Conservation (phyloP, 2,797 vertebrate species). For the Pempheris klunzingeri region DNA sequence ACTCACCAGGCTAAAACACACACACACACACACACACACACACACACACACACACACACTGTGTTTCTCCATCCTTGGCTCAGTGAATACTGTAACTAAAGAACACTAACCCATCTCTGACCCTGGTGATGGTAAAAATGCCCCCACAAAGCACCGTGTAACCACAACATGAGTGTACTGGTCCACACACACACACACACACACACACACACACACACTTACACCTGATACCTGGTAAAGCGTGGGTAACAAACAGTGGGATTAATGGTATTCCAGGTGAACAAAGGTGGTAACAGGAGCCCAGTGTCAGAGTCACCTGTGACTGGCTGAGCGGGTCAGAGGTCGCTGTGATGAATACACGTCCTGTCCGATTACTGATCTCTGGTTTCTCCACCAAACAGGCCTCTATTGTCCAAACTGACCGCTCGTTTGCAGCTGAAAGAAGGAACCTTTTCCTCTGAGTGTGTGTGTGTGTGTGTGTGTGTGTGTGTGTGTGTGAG, state of each 20-base stretch:
- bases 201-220: neutral
- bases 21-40: too few species aligned
- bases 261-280: constrained; percentile 22
- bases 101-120: too few species aligned
- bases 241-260: constrained; percentile 25
- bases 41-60: too few species aligned
- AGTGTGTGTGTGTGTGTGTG: constrained; percentile 23
- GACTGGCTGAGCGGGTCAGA: constrained; percentile 63
- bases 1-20: too few species aligned
- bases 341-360: constrained; percentile 70
- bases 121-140: too few species aligned
- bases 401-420: constrained; percentile 56
- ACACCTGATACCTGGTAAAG: constrained; percentile 10
- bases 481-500: constrained; percentile 14
- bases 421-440: constrained; percentile 46
- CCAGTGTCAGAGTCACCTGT: constrained; percentile 73
- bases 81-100: too few species aligned
- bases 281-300: constrained; percentile 69
- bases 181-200: too few species aligned
- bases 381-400: constrained; percentile 76
- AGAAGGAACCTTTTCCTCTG: constrained; percentile 33
- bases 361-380: constrained; percentile 70
- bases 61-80: too few species aligned
- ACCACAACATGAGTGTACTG: too few species aligned
- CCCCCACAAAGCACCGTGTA: too few species aligned